phyloP scores from a whole-genome alignment of 2,113 vertebrate genomes.

The Peromyscus californicus region DNA sequence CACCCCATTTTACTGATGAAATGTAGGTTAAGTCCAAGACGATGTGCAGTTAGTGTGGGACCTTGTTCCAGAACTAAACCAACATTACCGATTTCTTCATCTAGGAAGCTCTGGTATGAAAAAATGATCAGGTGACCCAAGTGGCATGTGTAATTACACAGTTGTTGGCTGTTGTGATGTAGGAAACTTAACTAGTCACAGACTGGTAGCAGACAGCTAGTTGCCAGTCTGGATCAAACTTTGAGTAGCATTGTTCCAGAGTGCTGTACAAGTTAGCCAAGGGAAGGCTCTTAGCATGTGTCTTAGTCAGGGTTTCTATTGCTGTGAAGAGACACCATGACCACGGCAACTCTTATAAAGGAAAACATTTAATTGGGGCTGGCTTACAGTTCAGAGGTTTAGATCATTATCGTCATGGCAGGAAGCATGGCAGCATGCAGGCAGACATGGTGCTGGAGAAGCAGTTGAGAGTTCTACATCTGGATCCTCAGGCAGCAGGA shows the following conservation, averaged over 20 bases:
- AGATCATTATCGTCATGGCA: neutral
- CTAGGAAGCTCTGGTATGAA: constrained; percentile 24
- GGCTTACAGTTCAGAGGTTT: neutral
- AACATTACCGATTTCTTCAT: constrained; percentile 22
- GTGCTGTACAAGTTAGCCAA: neutral
- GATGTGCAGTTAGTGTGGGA: neutral
- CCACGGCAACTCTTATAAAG: neutral
- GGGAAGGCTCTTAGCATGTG: neutral
- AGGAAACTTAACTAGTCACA: neutral
- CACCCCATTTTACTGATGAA: constrained; percentile 20
- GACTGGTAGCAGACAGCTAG: neutral
- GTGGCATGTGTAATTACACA: neutral
- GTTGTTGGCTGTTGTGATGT: neutral
- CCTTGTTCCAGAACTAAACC: constrained; percentile 32
- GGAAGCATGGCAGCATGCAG: neutral
- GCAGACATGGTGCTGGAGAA: neutral
- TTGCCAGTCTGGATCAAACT: neutral
- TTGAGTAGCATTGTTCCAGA: neutral
- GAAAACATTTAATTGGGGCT: neutral
- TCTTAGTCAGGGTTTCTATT: neutral
- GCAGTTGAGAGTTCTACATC: neutral
- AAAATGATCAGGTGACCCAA: neutral
- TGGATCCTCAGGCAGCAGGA: neutral
- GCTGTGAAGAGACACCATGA: neutral
- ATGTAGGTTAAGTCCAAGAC: neutral